Base-by-base conservation (phyloP, 2,888 invertebrate genomes). In the Nephrotoma flavescens region DNA sequence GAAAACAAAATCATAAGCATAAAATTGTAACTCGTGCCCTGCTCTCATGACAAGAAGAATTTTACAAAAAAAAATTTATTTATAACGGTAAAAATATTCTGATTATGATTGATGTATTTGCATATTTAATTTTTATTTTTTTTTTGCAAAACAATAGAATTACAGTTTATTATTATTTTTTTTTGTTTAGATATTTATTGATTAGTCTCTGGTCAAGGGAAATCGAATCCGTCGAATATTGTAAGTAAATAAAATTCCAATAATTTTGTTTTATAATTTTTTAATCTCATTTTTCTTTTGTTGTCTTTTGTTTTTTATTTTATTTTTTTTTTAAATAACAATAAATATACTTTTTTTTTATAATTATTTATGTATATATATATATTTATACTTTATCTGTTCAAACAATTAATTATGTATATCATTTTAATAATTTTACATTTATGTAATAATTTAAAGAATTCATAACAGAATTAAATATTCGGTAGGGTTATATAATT, bases 391-490 rank as follows among this genome's bases (percentile, higher is more conserved):
- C 71, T 71, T 71, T 71, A 71, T 71, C 31, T 71, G 71, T 71
- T 71, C 71, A 71, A 71, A 71, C 71, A 71, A 71, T 71, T 71
- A 71, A 71, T 71, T 84, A 84, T n/a, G n/a, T n/a, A n/a, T 84
- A 84, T 41, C 42, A 42, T 42, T 42, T 83, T 41, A 71, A 71
- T 71, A 71, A 71, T 71, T 71, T 71, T 71, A 71, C 71, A 71
- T 71, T 71, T 71, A 71, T 11, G 19, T 71, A 71, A 52, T 47
- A 47, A 12, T 47, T 52, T 15, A 52, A 5, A 52, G 4, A 52
- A 52, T 52, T 52, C 31, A 71, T 71, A 71, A 71, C 71, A 71
- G 71, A 71, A 71, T 31, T 71, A 71, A 71, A 71, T 71, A 71
- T 71, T 71, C 71, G 71, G 71, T 71, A 71, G 71, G 71, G 71